A percentile compares a stretch with the other conserved stretches of the same genome.
Evolutionary conservation across 2,888 invertebrate species (phyloP).

Genomic region (Drosophila macrospina): DNA sequence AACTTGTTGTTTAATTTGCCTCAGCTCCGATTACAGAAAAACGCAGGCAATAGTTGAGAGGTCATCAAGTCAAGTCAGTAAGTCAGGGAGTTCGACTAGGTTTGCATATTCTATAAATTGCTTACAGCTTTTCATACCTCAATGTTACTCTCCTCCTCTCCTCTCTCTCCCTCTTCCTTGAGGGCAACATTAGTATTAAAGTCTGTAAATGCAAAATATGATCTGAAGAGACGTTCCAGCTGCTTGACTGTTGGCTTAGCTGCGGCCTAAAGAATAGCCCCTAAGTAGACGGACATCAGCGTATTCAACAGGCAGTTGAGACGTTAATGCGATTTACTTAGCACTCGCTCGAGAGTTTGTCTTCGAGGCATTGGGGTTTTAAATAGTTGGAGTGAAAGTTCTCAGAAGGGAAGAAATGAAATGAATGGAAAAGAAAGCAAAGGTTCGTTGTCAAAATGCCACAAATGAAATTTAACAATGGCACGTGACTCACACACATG

Average conservation of each 20-base stretch:
- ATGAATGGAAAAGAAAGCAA: not conserved
- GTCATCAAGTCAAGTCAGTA: not conserved
- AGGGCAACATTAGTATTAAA: slow-evolving; percentile 1
- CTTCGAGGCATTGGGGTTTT: slow-evolving; percentile 21
- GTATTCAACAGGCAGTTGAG: slow-evolving; percentile 20
- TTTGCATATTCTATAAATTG: slow-evolving; percentile 3
- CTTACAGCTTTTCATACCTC: not conserved
- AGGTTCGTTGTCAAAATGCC: slow-evolving; percentile 16
- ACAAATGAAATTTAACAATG: slow-evolving; percentile 43
- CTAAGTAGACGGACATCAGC: not conserved
- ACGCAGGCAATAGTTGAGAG: not conserved
- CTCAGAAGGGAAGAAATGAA: too few relatives aligned
- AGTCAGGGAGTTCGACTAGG: not conserved
- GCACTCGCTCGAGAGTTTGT: slow-evolving; percentile 11
- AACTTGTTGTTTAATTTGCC: too few relatives aligned
- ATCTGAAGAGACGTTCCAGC: slow-evolving; percentile 3
- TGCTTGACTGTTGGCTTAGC: slow-evolving; percentile 13
- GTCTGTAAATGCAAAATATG: slow-evolving; percentile 15
- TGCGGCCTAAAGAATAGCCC: slow-evolving; percentile 2
- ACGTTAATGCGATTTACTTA: slow-evolving; percentile 56
- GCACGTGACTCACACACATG: slow-evolving; percentile 49
- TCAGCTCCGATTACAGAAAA: too few relatives aligned
- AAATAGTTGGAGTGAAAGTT: slow-evolving; percentile 26
- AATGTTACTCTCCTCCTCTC: not conserved
- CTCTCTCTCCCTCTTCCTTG: too few relatives aligned